These are phyloP conservation scores for Drosophila atroscutellata DNA, from an alignment of 2,888 invertebrate species.

Conservation along the genomic window DNA sequence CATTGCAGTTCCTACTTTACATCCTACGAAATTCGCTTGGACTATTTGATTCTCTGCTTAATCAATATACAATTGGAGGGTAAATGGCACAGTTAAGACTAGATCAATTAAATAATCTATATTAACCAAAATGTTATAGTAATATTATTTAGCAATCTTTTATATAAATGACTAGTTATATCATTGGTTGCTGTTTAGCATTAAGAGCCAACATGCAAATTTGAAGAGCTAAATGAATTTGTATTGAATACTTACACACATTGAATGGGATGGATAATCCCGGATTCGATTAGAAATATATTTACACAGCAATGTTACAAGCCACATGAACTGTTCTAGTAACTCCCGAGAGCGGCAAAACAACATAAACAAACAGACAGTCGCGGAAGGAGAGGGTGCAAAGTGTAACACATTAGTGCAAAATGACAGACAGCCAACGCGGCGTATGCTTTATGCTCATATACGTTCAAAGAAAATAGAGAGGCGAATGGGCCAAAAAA, in stretches of 20 bases:
- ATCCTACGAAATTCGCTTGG: neutral
- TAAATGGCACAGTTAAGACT: neutral
- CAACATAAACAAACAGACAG: constrained; percentile 7
- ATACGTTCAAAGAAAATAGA: neutral
- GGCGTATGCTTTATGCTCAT: constrained; percentile 14
- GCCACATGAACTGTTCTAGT: constrained; percentile 23
- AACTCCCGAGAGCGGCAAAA: constrained; percentile 3
- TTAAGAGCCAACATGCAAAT: neutral
- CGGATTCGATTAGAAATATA: constrained; percentile 16
- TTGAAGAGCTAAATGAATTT: neutral
- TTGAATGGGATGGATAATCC: constrained; percentile 1
- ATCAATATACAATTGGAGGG: neutral
- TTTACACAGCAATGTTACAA: constrained; percentile 28
- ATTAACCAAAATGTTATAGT: neutral
- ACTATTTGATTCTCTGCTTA: neutral
- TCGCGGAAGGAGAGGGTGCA: constrained; percentile 43
- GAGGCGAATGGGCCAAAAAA: constrained; percentile 8
- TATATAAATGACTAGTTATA: neutral
- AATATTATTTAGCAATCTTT: neutral
- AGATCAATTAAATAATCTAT: neutral
- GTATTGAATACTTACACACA: neutral
- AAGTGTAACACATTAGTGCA: constrained; percentile 53
- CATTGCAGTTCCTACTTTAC: neutral
- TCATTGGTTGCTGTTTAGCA: neutral
- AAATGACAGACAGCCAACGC: constrained; percentile 40